phyloP scores from a whole-genome alignment of 2,888 invertebrate genomes.

The Gibbula magus region DNA sequence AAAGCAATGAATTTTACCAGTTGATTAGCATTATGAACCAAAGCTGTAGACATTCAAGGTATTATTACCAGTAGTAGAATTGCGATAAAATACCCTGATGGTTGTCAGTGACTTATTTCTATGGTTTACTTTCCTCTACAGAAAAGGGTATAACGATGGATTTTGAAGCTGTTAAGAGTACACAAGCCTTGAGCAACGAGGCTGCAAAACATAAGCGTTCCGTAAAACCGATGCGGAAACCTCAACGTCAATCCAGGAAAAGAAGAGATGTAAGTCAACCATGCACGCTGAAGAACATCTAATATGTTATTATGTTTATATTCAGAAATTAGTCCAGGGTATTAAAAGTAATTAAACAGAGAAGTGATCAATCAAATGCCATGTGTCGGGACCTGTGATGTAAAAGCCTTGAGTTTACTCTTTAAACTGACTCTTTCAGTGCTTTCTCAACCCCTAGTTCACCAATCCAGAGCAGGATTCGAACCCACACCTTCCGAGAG shows the following conservation, averaged over 20 bases:
- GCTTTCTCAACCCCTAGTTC: too few species aligned
- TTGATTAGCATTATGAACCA: too few species aligned
- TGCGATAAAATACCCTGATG: too few species aligned
- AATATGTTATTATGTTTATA: background rate
- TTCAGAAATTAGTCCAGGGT: background rate
- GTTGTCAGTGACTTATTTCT: too few species aligned
- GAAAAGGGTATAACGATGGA: slow-evolving; percentile 43
- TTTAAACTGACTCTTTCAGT: too few species aligned
- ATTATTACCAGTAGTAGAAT: too few species aligned
- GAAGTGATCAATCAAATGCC: background rate
- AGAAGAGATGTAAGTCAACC: slow-evolving; percentile 48
- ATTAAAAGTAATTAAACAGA: background rate
- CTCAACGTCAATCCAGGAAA: slow-evolving; percentile 46
- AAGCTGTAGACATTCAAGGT: too few species aligned
- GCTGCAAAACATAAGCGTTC: slow-evolving; percentile 65
- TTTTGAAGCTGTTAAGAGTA: slow-evolving; percentile 55
- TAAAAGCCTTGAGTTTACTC: too few species aligned
- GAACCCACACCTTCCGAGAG: too few species aligned
- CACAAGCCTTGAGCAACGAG: slow-evolving; percentile 54
- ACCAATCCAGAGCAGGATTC: too few species aligned
- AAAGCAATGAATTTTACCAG: too few species aligned
- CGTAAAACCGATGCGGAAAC: slow-evolving; percentile 57
- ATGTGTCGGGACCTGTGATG: background rate
- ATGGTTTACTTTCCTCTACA: background rate
- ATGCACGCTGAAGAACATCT: background rate